Evolutionary conservation across 2,888 invertebrate genomes (phyloP), one percentile per base, ranked within the genome.

Genomic region (Busseola fusca): DNA sequence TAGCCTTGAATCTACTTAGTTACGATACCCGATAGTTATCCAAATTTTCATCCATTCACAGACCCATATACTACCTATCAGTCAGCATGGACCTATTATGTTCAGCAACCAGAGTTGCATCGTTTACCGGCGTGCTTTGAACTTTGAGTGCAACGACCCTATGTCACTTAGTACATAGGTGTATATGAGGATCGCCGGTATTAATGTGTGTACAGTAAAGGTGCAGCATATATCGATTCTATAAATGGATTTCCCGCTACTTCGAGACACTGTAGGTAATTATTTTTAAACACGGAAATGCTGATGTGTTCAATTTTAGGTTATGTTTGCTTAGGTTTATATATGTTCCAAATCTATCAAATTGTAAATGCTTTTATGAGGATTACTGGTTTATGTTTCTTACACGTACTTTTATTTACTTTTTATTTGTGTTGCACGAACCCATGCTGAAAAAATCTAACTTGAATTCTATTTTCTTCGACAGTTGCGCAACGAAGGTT

Each of bases 91-190:
- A 69, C 64, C 27, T 66, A 64, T 68, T 59, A 57, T 25, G 42
- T 42, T 70, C 50, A 50, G 30, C 34, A 42, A 56, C 57, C 30
- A 30, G 50, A 62, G 57, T 45, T 77, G 69, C 81, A 81, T 57
- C 62, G 30, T 72, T 69, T 59, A 59, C 34, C 48, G 64, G 50
- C 48, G 18, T 45, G 67, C 65, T 81, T 80, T 78, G 68, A 80
- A 72, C 74, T 64, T 57, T n/a, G 27, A 78, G 82, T 68, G 58
- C 79, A 70, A 64, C 25, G 68, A 82, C 65, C 79, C 67, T 75
- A 50, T 83, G 83, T 82, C 82, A 78, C 68, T 78, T 75, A 73
- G 58, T 64, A 64, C 62, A 74, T 81, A 83, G 78, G 82, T 82
- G 81, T 74, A 78, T 50, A 83, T 74, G 78, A 73, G 71, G 34